Percentiles rank a stretch among this genome's conserved stretches.
Conservation (phyloP, 53 echinoderm and acorn worm genomes). For the Crossaster papposus region DNA sequence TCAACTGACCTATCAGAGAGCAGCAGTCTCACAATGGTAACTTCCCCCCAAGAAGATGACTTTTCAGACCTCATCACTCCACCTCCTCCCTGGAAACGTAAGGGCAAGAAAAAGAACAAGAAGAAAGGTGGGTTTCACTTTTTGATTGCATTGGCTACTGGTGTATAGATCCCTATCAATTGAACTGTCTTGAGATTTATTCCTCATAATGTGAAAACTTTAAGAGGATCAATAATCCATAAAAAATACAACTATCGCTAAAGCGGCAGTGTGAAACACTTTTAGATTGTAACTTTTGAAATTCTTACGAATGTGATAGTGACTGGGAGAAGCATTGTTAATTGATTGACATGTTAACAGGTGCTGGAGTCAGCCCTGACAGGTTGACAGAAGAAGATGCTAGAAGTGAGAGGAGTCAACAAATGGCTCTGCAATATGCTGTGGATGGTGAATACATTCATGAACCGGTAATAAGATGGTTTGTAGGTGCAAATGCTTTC, state of each 20-base stretch:
- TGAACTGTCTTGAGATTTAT: too few relatives aligned
- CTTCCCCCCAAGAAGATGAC: slow-evolving; percentile 77
- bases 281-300: background rate
- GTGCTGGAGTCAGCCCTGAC: slow-evolving; percentile 32
- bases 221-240: too few relatives aligned
- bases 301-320: too few relatives aligned
- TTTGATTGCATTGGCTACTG: background rate
- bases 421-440: background rate
- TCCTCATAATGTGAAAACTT: too few relatives aligned
- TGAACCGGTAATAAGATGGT: slow-evolving; percentile 66
- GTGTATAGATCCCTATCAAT: too few relatives aligned
- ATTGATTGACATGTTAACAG: background rate
- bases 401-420: slow-evolving; percentile 12
- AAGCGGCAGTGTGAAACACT: too few relatives aligned
- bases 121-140: slow-evolving; percentile 2
- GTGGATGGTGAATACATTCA: slow-evolving; percentile 9
- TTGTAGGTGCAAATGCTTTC: background rate
- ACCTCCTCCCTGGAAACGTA: slow-evolving; percentile 92
- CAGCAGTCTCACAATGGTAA: slow-evolving; percentile 88
- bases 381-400: slow-evolving; percentile 44
- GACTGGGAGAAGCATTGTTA: too few relatives aligned
- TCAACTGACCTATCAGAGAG: slow-evolving; percentile 59
- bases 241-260: too few relatives aligned
- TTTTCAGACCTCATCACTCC: slow-evolving; percentile 96
- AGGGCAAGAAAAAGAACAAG: slow-evolving; percentile 49